Evolutionary conservation across 2,888 invertebrate genomes (phyloP).

Genomic region (Teinopalpus imperialis): DNA sequence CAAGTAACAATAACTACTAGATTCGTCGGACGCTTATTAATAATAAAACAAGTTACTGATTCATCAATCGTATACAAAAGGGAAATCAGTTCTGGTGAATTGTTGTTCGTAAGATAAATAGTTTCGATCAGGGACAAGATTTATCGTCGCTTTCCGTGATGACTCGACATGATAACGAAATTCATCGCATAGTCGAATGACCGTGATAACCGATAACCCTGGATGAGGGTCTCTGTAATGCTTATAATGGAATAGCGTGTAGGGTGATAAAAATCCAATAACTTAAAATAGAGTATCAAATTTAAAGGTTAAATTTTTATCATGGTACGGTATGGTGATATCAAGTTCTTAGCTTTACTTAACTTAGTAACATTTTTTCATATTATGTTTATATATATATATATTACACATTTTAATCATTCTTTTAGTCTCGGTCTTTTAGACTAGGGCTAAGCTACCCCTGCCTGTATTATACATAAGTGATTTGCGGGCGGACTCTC

Average conservation of each 20-base stretch:
- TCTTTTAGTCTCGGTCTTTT: no score
- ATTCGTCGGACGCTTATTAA: no score
- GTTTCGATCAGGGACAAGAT: conserved; percentile 47
- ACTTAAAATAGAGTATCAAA: conserved; percentile 10
- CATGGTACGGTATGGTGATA: no score
- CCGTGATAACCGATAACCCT: conserved; percentile 23
- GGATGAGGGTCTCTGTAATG: conserved; percentile 22
- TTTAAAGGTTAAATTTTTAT: no score
- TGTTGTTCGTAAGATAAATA: conserved; percentile 43
- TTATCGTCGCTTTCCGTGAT: conserved; percentile 55
- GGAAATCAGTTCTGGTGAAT: conserved; percentile 34
- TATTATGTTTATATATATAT: no score
- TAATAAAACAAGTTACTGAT: conserved; percentile 17
- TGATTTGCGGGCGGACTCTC: no score
- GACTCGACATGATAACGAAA: conserved; percentile 51
- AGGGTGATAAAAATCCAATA: conserved; percentile 8
- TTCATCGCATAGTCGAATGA: conserved; percentile 30
- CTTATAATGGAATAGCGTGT: conserved; percentile 17
- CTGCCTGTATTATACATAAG: no score
- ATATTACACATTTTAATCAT: no score
- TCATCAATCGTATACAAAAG: conserved; percentile 28
- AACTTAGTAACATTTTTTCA: no score
- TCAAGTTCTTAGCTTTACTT: no score
- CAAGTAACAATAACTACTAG: no score
- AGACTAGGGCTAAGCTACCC: no score